A percentile compares a stretch with the other conserved stretches of the same genome.
Conservation (phyloP, 2,113 vertebrate genomes). For the Panthera leo region DNA sequence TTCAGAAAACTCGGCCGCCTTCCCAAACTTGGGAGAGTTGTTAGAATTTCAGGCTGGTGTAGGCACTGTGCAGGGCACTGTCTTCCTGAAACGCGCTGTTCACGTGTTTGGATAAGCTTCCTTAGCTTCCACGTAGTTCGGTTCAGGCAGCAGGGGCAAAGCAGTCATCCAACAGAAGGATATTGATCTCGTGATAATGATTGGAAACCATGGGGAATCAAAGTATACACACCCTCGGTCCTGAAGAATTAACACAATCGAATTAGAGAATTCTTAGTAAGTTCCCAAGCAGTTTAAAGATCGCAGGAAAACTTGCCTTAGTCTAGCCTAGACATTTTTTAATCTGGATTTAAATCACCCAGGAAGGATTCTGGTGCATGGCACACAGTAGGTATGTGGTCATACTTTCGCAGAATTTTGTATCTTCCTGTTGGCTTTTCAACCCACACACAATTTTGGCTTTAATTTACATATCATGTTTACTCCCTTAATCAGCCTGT, state of each 20-base stretch:
- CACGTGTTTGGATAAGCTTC: not conserved
- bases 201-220: not conserved
- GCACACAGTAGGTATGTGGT: not conserved
- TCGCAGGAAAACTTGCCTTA: not conserved
- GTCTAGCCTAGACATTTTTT: too few species aligned
- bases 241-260: not conserved
- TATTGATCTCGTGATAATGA: not conserved
- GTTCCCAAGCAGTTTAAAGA: not conserved
- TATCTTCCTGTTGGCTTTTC: not conserved
- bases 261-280: not conserved
- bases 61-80: not conserved
- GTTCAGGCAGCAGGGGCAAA: not conserved
- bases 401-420: conserved; percentile 24
- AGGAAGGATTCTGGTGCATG: not conserved
- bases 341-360: not conserved
- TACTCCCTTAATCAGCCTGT: not conserved
- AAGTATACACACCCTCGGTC: not conserved
- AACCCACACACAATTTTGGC: not conserved
- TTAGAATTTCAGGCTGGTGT: not conserved
- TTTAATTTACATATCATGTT: not conserved
- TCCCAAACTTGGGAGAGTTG: not conserved
- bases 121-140: not conserved
- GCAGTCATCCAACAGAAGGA: not conserved
- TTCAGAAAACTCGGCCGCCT: not conserved
- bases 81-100: not conserved